Evolutionary conservation across 2,888 invertebrate species (phyloP).

Genomic region (Sicus ferrugineus): DNA sequence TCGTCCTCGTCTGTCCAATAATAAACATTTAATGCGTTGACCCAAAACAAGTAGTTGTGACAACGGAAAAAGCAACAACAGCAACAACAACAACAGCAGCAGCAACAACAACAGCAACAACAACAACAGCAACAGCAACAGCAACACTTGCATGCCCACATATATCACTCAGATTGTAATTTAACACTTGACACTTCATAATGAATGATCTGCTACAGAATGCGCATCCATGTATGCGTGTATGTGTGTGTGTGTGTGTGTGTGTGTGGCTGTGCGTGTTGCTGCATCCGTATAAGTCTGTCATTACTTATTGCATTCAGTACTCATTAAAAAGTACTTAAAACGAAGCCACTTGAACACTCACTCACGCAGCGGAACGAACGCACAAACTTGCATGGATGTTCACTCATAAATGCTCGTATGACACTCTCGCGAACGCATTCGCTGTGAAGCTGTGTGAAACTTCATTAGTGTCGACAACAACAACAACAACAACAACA

Average conservation of each 20-base stretch:
- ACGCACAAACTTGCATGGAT: not conserved
- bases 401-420: not conserved
- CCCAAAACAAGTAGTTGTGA: not conserved
- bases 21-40: too few species aligned
- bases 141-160: not conserved
- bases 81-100: constrained; percentile 1
- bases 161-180: constrained; percentile 13
- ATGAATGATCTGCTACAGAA: constrained; percentile 2
- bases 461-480: constrained; percentile 40
- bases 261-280: not conserved
- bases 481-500: not conserved
- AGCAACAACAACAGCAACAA: constrained; percentile 10
- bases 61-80: not conserved
- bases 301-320: constrained; percentile 33
- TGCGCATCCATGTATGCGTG: not conserved
- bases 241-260: too few species aligned
- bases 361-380: not conserved
- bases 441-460: constrained; percentile 26
- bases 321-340: constrained; percentile 42
- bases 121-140: not conserved
- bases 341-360: constrained; percentile 30
- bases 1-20: too few species aligned
- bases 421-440: not conserved
- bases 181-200: constrained; percentile 24
- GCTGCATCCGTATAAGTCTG: too few species aligned